These are phyloP conservation scores for Poeciliopsis prolifica DNA, from an alignment of 2,113 vertebrate genomes.

Conservation along the genomic window DNA sequence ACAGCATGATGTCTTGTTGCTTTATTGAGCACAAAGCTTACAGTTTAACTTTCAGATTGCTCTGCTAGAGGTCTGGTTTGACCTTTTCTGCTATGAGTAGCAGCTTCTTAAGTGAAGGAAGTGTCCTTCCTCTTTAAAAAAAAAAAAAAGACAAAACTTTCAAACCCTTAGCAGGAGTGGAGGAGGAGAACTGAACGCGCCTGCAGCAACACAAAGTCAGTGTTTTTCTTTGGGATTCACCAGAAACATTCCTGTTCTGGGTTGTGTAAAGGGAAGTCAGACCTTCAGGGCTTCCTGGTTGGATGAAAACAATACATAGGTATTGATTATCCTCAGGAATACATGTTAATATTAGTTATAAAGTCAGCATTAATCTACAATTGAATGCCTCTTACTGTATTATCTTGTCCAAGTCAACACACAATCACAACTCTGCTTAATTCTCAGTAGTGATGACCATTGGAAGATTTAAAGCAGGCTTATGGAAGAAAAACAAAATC, in stretches of 20 bases:
- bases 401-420: background rate
- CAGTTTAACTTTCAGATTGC: slow-evolving; percentile 40
- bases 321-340: background rate
- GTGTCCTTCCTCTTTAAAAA: slow-evolving; percentile 3
- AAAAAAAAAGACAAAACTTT: background rate
- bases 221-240: slow-evolving; percentile 12
- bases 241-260: background rate
- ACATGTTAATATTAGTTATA: background rate
- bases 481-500: background rate
- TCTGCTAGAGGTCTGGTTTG: slow-evolving; percentile 26
- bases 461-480: background rate
- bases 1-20: background rate
- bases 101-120: slow-evolving; percentile 5
- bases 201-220: background rate
- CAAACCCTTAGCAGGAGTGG: background rate
- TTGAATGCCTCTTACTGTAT: background rate
- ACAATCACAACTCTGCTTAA: background rate
- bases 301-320: background rate
- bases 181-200: background rate
- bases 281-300: slow-evolving; percentile 3
- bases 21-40: slow-evolving; percentile 30
- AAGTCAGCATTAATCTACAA: background rate
- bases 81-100: slow-evolving; percentile 2
- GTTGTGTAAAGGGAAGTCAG: background rate
- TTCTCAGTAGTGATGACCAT: background rate